phyloP scores from a whole-genome alignment of 2,113 vertebrate species.

The Brienomyrus brachyistius region DNA sequence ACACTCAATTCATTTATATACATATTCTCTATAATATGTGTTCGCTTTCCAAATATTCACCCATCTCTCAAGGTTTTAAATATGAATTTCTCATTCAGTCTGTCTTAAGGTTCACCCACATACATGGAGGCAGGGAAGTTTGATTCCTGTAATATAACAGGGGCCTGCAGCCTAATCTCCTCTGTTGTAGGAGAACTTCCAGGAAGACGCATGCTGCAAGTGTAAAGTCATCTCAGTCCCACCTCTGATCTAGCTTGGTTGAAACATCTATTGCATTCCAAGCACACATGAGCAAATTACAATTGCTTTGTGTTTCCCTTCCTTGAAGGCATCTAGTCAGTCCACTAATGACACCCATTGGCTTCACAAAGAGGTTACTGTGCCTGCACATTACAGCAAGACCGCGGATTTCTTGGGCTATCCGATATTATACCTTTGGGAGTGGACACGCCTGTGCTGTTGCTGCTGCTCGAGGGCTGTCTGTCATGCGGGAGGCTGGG shows the following conservation, averaged over 20 bases:
- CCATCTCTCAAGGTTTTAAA: background rate
- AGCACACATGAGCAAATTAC: background rate
- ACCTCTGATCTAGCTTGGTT: background rate
- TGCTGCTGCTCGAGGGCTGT: background rate
- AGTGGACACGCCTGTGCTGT: constrained; percentile 38
- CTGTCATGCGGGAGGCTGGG: constrained; percentile 29
- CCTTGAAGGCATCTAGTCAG: background rate
- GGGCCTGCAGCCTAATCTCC: background rate
- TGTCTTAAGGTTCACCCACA: background rate
- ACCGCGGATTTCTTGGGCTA: background rate
- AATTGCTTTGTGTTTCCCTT: background rate
- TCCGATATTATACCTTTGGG: background rate
- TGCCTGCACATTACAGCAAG: background rate
- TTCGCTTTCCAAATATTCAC: background rate
- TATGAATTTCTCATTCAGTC: background rate
- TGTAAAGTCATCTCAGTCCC: background rate
- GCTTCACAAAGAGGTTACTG: background rate
- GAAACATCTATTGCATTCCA: background rate
- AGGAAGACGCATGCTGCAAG: background rate
- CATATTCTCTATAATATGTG: no score
- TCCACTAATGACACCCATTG: background rate
- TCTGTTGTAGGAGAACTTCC: background rate
- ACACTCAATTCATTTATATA: background rate
- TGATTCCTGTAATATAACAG: background rate
- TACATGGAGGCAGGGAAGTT: background rate